Evolutionary conservation across 2,888 invertebrate genomes (phyloP).

Genomic region (Diadegma fenestrale): DNA sequence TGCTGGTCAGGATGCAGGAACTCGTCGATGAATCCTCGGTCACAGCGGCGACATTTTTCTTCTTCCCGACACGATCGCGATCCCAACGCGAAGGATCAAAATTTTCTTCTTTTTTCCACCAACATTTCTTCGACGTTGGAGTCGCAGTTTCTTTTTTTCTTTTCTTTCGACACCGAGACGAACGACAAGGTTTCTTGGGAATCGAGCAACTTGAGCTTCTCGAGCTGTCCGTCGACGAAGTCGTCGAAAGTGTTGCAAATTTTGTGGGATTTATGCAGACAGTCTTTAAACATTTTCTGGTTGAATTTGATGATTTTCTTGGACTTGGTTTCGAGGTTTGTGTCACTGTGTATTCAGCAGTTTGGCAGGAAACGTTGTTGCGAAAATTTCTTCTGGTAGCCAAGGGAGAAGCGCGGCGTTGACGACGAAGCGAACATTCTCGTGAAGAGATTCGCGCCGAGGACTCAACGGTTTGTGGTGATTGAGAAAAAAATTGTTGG

Average conservation of each 20-base stretch:
- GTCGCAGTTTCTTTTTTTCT: constrained; percentile 19
- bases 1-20: constrained; percentile 16
- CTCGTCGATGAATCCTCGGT: constrained; percentile 1
- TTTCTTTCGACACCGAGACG: background rate
- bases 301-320: constrained; percentile 7
- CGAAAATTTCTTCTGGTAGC: background rate
- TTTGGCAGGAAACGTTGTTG: background rate
- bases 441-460: background rate
- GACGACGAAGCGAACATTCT: background rate
- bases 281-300: background rate
- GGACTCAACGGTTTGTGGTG: constrained; percentile 20
- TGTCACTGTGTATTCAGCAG: background rate
- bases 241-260: background rate
- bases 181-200: constrained; percentile 11
- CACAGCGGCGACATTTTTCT: constrained; percentile 16
- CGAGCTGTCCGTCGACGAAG: constrained; percentile 5
- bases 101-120: background rate
- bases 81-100: background rate
- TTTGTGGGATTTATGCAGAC: constrained; percentile 6
- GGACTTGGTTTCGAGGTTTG: background rate
- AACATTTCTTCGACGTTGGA: background rate
- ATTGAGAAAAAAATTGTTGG: constrained; percentile 45
- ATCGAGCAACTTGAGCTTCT: background rate
- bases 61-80: constrained; percentile 11
- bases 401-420: background rate